Evolutionary conservation across 2,888 invertebrate genomes (phyloP).

Genomic region (Scaptomyza cyrtandrae): DNA sequence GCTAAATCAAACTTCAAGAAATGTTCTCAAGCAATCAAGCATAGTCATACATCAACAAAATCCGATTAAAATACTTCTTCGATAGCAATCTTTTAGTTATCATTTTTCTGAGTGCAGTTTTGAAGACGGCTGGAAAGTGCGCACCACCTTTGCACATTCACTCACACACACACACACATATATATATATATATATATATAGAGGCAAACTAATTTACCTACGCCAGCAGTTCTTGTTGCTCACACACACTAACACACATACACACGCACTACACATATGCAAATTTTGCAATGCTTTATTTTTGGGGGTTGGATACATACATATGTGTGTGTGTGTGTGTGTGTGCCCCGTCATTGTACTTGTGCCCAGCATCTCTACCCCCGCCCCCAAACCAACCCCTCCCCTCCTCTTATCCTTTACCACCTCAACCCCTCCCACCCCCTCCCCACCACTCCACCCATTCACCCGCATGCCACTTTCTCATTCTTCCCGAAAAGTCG

Average conservation of each 20-base stretch:
- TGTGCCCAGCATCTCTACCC: not conserved
- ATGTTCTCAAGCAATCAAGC: too few relatives aligned
- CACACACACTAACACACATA: slow-evolving; percentile 35
- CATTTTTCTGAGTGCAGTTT: slow-evolving; percentile 41
- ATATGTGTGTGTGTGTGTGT: slow-evolving; percentile 14
- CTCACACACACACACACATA: slow-evolving; percentile 9
- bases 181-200: slow-evolving; percentile 3
- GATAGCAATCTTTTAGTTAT: not conserved
- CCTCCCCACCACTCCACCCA: not conserved
- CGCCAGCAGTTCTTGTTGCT: slow-evolving; percentile 72
- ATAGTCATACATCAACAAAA: not conserved
- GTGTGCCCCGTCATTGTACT: slow-evolving; percentile 60
- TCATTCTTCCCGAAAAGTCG: slow-evolving; percentile 38
- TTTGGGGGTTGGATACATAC: slow-evolving; percentile 62
- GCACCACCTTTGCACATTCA: slow-evolving; percentile 55
- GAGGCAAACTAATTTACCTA: slow-evolving; percentile 73
- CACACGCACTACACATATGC: slow-evolving; percentile 62
- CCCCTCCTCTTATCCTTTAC: too few relatives aligned
- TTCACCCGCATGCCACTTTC: slow-evolving; percentile 1
- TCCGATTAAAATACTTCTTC: not conserved
- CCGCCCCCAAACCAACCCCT: not conserved
- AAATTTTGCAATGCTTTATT: slow-evolving; percentile 71
- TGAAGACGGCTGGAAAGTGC: slow-evolving; percentile 54
- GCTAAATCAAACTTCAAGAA: too few relatives aligned
- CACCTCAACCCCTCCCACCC: not conserved